phyloP scores from a whole-genome alignment of 2,113 vertebrate species.

The Hyaena hyaena region DNA sequence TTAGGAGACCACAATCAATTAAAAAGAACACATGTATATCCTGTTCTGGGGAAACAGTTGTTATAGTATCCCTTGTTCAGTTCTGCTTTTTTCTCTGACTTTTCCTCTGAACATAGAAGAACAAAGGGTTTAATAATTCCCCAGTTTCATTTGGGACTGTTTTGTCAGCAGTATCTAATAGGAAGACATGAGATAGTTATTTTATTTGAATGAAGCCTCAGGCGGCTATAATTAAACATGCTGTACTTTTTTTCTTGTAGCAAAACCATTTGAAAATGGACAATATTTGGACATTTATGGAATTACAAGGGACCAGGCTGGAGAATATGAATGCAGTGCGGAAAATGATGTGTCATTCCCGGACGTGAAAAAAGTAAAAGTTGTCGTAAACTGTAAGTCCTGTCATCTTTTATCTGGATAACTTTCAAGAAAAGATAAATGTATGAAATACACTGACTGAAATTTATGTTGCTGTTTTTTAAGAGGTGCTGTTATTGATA shows the following conservation, averaged over 20 bases:
- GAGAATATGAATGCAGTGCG: slow-evolving; percentile 97
- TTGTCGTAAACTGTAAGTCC: slow-evolving; percentile 99
- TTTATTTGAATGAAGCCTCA: background rate
- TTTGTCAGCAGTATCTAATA: background rate
- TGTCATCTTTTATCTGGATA: background rate
- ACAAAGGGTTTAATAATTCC: slow-evolving; percentile 71
- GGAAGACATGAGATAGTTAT: background rate
- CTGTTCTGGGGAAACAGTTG: slow-evolving; percentile 43
- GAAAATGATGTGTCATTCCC: slow-evolving; percentile 96
- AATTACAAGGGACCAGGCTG: slow-evolving; percentile 97
- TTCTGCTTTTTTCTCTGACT: slow-evolving; percentile 30
- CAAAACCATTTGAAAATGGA: slow-evolving; percentile 95
- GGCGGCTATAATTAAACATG: slow-evolving; percentile 29
- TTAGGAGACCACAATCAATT: slow-evolving; percentile 7
- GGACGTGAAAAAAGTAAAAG: slow-evolving; percentile 95
- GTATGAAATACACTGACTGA: background rate
- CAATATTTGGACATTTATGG: slow-evolving; percentile 98
- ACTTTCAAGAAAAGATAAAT: background rate
- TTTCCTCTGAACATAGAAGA: slow-evolving; percentile 63
- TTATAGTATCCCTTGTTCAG: slow-evolving; percentile 57
- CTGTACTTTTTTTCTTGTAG: slow-evolving; percentile 81
- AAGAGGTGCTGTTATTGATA: background rate
- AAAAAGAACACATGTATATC: slow-evolving; percentile 55
- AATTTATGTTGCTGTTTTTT: background rate
- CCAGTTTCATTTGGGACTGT: slow-evolving; percentile 56